phyloP scores from a whole-genome alignment of 2,113 vertebrate genomes.

The Cyprinus carpio region DNA sequence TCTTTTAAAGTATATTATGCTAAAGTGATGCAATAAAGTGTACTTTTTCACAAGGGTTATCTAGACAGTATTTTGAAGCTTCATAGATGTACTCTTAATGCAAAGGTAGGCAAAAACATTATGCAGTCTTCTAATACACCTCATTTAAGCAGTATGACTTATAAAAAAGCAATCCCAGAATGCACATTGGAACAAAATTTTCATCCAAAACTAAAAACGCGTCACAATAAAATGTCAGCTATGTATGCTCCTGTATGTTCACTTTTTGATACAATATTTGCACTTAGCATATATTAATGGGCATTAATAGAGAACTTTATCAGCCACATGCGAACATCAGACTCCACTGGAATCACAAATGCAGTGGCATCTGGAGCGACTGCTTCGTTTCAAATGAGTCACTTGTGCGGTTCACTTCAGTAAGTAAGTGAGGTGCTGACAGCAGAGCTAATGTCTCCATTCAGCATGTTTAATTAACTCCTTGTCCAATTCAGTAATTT shows the following conservation, averaged over 20 bases:
- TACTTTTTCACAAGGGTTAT: background rate
- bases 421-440: background rate
- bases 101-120: background rate
- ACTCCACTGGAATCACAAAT: background rate
- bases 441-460: constrained; percentile 21
- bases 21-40: background rate
- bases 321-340: background rate
- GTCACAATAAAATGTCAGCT: background rate
- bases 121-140: background rate
- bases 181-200: background rate
- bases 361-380: background rate
- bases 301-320: background rate
- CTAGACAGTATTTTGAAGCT: background rate
- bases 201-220: background rate
- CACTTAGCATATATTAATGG: background rate
- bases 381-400: background rate
- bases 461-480: constrained; percentile 52
- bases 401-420: constrained; percentile 1
- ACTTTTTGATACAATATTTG: background rate
- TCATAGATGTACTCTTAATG: background rate
- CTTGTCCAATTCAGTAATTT: constrained; percentile 52
- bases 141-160: background rate
- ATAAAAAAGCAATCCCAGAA: background rate
- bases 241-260: background rate
- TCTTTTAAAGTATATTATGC: background rate